These are phyloP conservation scores for Phalacrocorax pelagicus DNA, from an alignment of 2,113 vertebrate species.

Conservation along the genomic window DNA sequence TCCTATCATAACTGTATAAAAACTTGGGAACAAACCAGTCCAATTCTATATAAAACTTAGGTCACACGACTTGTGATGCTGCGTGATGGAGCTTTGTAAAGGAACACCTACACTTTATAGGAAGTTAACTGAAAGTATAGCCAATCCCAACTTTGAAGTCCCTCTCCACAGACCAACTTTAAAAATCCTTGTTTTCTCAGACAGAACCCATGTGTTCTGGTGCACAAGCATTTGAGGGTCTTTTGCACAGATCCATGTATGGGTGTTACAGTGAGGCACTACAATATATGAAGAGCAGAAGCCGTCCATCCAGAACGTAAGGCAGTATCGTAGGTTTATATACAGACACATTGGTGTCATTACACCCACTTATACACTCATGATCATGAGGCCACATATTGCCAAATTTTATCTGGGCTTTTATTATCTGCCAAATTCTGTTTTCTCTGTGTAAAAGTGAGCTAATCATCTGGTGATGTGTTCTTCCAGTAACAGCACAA, in stretches of 20 bases:
- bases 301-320: neutral
- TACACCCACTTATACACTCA: neutral
- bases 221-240: neutral
- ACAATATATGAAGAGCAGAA: fast-evolving
- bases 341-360: too few relatives aligned
- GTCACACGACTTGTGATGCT: neutral
- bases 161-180: neutral
- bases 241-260: fast-evolving
- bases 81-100: neutral
- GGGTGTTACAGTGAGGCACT: too few relatives aligned
- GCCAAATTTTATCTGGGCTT: neutral
- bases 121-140: neutral
- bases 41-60: neutral
- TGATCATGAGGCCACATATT: fast-evolving
- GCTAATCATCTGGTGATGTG: neutral
- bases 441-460: neutral
- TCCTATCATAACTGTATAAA: neutral
- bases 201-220: neutral
- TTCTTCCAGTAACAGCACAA: neutral
- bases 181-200: neutral
- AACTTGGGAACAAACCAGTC: neutral
- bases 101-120: neutral
- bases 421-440: neutral
- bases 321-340: too few relatives aligned
- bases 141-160: neutral